Evolutionary conservation across 2,888 invertebrate species (phyloP), one percentile per base, ranked within the genome.

Genomic region (Phoenoteleia sp.): DNA sequence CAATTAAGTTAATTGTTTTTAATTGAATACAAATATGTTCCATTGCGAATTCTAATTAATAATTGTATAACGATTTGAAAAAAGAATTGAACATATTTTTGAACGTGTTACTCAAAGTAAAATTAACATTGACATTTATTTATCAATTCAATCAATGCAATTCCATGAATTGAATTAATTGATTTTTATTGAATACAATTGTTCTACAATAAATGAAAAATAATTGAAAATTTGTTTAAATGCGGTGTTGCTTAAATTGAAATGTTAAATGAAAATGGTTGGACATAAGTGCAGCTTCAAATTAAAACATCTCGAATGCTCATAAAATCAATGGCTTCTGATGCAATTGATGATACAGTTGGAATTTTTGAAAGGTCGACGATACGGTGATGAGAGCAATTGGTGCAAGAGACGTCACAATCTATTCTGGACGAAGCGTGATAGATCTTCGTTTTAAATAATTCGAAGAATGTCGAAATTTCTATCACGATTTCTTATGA

Each of bases 381-480:
- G 92, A 94, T 83, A 94, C 95, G 0, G 93, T 95, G 1, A 91
- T 92, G 56, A 92, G 94, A 45, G 90, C 94, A 9, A 89, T 96
- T 17, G 77, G 91, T 0, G 90, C 91, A 54, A 88, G 93, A 15
- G 94, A 94, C 0, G 93, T 96, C 6, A 94, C 91, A 27, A 92
- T 95, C 1, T 94, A 95, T 83, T 92, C 94, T 0, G 94, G 94
- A 0, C 95, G 94, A 91, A 64, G 95, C 81, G 95, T 96, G 87
- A 93, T 94, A 81, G 94, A 94, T 3, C 96, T 96, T 87, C 84
- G 0, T 85, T 94, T 1, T 92, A 94, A 56, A 54, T 9, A 45
- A 52, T 17, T 91, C 93, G 7, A 27, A 54, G 3, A 74, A 82
- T 56, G 83, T 15, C 47, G 21, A 47, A 4, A 45, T 45, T 45